A percentile compares a stretch with the other conserved stretches of the same genome.
phyloP scores from a whole-genome alignment of 1,140 invertebrate genomes.

The Piezodorus guildinii region DNA sequence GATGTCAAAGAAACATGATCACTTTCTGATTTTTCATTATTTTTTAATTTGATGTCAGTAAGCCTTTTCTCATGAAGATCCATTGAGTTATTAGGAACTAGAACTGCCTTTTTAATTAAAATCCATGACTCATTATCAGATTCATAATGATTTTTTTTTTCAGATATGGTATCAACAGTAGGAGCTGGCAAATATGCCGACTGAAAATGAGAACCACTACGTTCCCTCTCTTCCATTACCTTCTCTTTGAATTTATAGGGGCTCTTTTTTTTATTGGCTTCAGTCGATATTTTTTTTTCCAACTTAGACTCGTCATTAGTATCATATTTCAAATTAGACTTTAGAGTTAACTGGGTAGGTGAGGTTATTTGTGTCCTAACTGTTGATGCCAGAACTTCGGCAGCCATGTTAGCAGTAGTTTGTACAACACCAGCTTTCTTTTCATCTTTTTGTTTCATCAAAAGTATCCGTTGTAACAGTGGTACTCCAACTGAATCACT shows the following conservation, averaged over 20 bases:
- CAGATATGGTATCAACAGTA: neutral
- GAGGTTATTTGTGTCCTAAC: conserved; percentile 25
- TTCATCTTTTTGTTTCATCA: conserved; percentile 70
- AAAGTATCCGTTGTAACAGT: conserved; percentile 60
- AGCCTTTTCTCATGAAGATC: conserved; percentile 2
- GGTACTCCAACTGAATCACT: conserved; percentile 47
- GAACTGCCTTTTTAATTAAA: conserved; percentile 18
- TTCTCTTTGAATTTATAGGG: neutral
- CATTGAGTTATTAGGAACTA: neutral
- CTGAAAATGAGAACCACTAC: neutral
- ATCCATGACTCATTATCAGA: conserved; percentile 16
- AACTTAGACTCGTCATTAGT: neutral
- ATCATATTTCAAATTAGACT: neutral
- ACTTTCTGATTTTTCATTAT: no score
- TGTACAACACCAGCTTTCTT: conserved; percentile 37
- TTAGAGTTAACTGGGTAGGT: conserved; percentile 2
- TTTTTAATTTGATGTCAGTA: neutral
- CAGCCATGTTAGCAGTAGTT: conserved; percentile 23
- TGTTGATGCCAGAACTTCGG: conserved; percentile 24
- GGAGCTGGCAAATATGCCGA: no score
- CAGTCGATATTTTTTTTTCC: neutral
- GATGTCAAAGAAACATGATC: no score
- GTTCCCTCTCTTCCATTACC: neutral
- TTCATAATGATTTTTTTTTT: neutral
- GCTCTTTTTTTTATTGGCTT: neutral